Evolutionary conservation across 2,888 invertebrate species (phyloP).

Genomic region (Strigamia maritima): DNA sequence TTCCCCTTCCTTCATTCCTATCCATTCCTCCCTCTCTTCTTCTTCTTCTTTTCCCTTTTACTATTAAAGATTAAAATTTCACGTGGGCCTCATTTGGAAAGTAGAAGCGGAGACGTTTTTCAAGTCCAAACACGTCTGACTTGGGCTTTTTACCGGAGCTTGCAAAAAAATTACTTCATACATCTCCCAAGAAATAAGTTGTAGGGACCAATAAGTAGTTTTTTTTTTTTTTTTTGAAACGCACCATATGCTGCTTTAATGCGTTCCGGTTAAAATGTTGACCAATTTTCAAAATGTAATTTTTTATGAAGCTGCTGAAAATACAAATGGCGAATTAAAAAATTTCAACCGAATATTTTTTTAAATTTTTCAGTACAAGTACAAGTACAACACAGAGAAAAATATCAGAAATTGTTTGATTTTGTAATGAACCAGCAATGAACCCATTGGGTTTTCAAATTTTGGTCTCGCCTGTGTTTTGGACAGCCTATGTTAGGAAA

Average conservation of each 20-base stretch:
- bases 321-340: background rate
- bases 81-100: slow-evolving; percentile 19
- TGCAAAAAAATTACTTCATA: slow-evolving; percentile 23
- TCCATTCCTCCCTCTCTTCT: background rate
- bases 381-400: too few relatives aligned
- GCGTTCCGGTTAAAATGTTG: slow-evolving; percentile 3
- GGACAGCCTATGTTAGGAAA: too few relatives aligned
- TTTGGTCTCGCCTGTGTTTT: too few relatives aligned
- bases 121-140: slow-evolving; percentile 1
- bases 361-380: too few relatives aligned
- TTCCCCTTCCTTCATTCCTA: background rate
- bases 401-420: too few relatives aligned
- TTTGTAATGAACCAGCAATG: too few relatives aligned
- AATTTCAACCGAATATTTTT: background rate
- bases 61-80: slow-evolving; percentile 23
- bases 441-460: too few relatives aligned
- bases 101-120: slow-evolving; percentile 11
- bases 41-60: background rate
- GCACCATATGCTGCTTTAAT: slow-evolving; percentile 15
- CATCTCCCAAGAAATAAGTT: slow-evolving; percentile 8
- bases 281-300: slow-evolving; percentile 4
- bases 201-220: background rate
- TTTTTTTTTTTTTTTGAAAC: background rate
- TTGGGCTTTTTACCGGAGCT: slow-evolving; percentile 1
- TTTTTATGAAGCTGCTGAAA: background rate